phyloP scores from a whole-genome alignment of 2,888 invertebrate species.

The Panzeria rudis region DNA sequence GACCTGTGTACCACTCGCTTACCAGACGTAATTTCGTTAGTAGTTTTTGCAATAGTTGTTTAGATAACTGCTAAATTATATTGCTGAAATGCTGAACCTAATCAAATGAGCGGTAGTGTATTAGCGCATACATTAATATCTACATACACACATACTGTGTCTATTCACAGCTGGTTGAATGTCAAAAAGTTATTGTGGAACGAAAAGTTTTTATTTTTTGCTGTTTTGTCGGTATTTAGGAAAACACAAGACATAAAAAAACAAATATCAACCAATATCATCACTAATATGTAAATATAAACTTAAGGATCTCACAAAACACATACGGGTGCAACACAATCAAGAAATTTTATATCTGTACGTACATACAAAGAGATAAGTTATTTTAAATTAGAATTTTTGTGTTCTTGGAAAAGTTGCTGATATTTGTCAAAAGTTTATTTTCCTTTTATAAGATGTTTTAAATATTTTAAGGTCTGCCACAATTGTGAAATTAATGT shows the following conservation, averaged over 20 bases:
- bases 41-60: no score
- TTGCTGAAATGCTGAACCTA: no score
- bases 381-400: not conserved
- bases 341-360: not conserved
- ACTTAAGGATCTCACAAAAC: not conserved
- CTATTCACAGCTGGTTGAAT: conserved; percentile 34
- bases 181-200: conserved; percentile 53
- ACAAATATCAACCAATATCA: conserved; percentile 28
- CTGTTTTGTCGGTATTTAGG: conserved; percentile 22
- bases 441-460: no score
- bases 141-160: not conserved
- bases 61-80: no score
- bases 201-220: conserved; percentile 30
- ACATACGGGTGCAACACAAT: not conserved
- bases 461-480: conserved; percentile 13
- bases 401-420: conserved; percentile 12
- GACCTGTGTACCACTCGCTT: no score
- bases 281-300: conserved; percentile 30
- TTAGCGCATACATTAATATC: not conserved
- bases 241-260: not conserved
- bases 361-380: not conserved
- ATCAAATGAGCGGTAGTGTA: no score
- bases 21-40: no score
- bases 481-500: not conserved
- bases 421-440: conserved; percentile 19